Base-by-base conservation (phyloP, 2,888 invertebrate species). In the Netelia melanura region DNA sequence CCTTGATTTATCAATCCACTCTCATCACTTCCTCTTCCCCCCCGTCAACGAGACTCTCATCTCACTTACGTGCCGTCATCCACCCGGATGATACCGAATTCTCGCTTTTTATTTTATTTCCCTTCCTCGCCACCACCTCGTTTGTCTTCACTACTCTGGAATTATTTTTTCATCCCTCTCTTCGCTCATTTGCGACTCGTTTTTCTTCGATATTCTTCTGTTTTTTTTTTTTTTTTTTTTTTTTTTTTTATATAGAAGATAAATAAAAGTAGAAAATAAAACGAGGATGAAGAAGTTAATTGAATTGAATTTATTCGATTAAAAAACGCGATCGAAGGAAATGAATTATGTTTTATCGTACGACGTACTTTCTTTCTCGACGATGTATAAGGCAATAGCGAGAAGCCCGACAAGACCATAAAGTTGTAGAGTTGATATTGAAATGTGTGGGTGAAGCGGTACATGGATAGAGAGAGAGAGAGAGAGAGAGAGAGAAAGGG, bases 1-100 rank as follows among this genome's bases (percentile, higher is more conserved):
- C 89, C 85, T 84, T 90, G 90, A 90, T 90, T 90, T 90, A 90
- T 90, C 87, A 89, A 89, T 90, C 90, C 86, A 87, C 88, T 89
- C 87, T 88, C 85, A 87, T 89, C 87, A 87, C 85, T 83, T 54
- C 77, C 43, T 54, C 78, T 48, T 64, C 83, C 43, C 74, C 21
- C 54, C 30, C 17, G 11, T 38, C 38, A 38, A 38, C 14, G 48
- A 30, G 25, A 14, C 38, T 17, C 11, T 72, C 10, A 3, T 54
- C 43, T 56, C 72, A 65, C 56, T 74, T 83, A 81, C 65, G 83
- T 83, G 70, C 43, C 48, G 54, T 23, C 70, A 25, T 14, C 54
- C 9, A 11, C 17, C 10, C 17, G 48, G 38, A 10, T 44, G 14
- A 48, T 48, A 14, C 11, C 48, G 3, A 14, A 2, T 14, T 48